Base-by-base conservation (phyloP, 1,140 invertebrate species). In the Coelopa frigida region DNA sequence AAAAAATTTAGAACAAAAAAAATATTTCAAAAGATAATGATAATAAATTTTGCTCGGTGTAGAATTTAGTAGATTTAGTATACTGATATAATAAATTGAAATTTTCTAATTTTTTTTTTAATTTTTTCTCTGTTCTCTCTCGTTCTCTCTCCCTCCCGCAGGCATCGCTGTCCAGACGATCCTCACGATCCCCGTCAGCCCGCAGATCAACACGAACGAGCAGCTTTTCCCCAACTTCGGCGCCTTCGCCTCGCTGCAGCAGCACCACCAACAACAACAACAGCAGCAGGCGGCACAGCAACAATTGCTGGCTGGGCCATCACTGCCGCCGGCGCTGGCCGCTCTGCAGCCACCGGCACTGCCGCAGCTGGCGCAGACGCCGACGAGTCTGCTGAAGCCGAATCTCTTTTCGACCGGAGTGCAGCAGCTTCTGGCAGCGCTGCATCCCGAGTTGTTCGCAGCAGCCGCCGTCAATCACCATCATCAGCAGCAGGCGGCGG, bases 121-220 rank as follows among this genome's bases (percentile, higher is more conserved):
- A 27, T 24, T 41, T 32, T 43, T 1, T 23, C 14, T 14, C 27
- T 29, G 27, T 14, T 29, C 8, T 14, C 27, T 29, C 8, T 14
- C 27, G 10, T 36, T 49, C n/a, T 23, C 22, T 31, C 20, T 7
- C n/a, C 7, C 22, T 23, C 10, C n/a, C n/a, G 33, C 70, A 92
- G 89, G 89, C 50, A 87, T 94, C 58, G 88, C 89, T 15, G 87
- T 89, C 12, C 92, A 94, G 70, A 94, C 90, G 53, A 92, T 96
- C 44, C 76, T 96, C 40, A 94, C 90, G 33, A 94, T 94, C 63
- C 91, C 91, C 12, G 84, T 91, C 15, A 84, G 82, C 60, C 84
- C 85, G 59, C 85, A 88, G 70, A 85, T 88, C 76, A 84, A 87
- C 29, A 90, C 81, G 70, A 67, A 60, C 22, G 67, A 70, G 42